Evolutionary conservation across 2,797 vertebrate genomes (phyloP).

Genomic region (Bryconaethiops microstoma): DNA sequence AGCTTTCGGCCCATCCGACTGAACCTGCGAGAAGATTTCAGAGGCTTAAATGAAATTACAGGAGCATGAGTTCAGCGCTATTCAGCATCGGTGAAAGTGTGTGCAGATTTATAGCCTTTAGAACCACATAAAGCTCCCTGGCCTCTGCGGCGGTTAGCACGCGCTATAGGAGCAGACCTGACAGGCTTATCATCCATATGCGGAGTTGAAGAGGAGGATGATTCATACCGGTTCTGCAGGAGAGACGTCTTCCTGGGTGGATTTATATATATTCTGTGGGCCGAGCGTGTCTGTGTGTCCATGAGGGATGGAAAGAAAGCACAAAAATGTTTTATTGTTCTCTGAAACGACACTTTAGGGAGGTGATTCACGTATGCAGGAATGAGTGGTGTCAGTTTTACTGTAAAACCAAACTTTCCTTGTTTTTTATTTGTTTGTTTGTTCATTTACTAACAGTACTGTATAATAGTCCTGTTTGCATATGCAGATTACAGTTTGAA

Average conservation of each 20-base stretch:
- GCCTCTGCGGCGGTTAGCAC: not conserved
- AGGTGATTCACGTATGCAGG: too few relatives aligned
- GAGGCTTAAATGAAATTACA: not conserved
- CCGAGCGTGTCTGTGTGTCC: not conserved
- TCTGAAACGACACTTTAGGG: not conserved
- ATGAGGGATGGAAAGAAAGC: not conserved
- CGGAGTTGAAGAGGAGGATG: conserved; percentile 18
- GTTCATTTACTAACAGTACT: too few relatives aligned
- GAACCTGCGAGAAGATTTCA: not conserved
- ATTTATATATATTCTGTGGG: not conserved
- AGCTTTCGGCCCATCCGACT: not conserved
- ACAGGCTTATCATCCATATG: not conserved
- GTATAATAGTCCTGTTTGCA: too few relatives aligned
- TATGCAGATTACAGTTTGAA: too few relatives aligned
- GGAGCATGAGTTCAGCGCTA: not conserved
- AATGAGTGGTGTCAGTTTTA: too few relatives aligned
- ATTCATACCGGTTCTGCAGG: conserved; percentile 2
- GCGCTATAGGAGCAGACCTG: not conserved
- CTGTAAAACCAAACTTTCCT: too few relatives aligned
- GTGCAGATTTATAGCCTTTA: not conserved
- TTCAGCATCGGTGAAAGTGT: not conserved
- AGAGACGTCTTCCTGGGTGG: too few relatives aligned
- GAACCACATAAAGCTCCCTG: not conserved
- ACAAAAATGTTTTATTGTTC: too few relatives aligned
- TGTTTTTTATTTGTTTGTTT: too few relatives aligned